Conservation (phyloP, 2,113 vertebrate species). For the Percopsis transmontana region DNA sequence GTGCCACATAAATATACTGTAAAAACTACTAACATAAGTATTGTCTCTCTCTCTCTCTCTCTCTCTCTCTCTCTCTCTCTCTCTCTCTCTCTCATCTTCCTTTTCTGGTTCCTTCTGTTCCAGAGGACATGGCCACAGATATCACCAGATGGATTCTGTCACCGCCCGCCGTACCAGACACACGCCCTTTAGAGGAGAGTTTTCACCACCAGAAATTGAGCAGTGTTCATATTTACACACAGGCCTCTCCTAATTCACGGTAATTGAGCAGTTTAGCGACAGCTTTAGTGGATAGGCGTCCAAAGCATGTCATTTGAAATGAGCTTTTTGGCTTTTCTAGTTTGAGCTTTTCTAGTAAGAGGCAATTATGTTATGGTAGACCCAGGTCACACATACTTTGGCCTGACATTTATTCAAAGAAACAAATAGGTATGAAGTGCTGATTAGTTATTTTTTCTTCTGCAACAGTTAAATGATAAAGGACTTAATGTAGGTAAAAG, state of each 20-base stretch:
- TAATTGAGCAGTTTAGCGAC: constrained; percentile 73
- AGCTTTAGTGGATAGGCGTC: constrained; percentile 71
- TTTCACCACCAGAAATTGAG: constrained; percentile 72
- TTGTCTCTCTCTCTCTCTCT: not conserved
- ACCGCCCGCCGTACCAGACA: constrained; percentile 61
- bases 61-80: constrained; percentile 1
- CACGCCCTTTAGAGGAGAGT: constrained; percentile 58
- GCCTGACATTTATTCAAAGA: too few species aligned
- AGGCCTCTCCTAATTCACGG: constrained; percentile 71
- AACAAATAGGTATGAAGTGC: too few species aligned
- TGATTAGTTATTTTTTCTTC: too few species aligned
- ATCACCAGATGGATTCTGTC: constrained; percentile 65
- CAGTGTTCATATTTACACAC: constrained; percentile 69
- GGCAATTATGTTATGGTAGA: constrained; percentile 64
- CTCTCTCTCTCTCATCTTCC: constrained; percentile 24
- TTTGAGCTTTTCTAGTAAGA: constrained; percentile 53
- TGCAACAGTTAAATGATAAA: not conserved
- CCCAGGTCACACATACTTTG: constrained; percentile 55
- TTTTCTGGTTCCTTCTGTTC: constrained; percentile 36
- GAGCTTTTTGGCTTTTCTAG: constrained; percentile 57
- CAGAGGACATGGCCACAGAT: constrained; percentile 60
- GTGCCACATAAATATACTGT: constrained; percentile 18
- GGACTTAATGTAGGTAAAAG: not conserved
- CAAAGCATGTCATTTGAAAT: constrained; percentile 71
- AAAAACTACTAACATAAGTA: constrained; percentile 20